These are phyloP conservation scores for Panopea generosa DNA, from an alignment of 2,888 invertebrate species.

Conservation along the genomic window DNA sequence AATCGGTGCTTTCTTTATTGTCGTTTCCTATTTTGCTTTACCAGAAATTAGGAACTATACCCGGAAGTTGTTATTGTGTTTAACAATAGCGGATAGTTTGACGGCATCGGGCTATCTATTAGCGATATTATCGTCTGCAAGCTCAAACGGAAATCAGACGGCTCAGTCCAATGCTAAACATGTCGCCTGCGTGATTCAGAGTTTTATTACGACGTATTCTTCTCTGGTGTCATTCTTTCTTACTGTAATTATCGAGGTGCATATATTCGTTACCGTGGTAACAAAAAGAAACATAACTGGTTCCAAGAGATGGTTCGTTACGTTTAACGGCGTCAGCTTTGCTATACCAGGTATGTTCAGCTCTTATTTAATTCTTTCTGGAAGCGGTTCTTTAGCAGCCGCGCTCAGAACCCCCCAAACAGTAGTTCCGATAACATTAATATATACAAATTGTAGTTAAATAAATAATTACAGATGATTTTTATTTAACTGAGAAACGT, in stretches of 20 bases:
- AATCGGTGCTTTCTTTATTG: slow-evolving; percentile 40
- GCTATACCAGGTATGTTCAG: neutral
- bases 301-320: neutral
- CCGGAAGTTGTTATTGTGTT: slow-evolving; percentile 40
- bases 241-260: neutral
- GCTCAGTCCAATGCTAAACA: too few relatives aligned
- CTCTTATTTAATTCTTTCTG: too few relatives aligned
- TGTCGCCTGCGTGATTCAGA: neutral
- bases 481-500: too few relatives aligned
- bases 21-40: slow-evolving; percentile 31
- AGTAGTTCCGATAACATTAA: too few relatives aligned
- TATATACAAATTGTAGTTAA: too few relatives aligned
- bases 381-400: too few relatives aligned
- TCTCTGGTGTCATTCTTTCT: neutral
- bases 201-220: neutral
- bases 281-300: neutral
- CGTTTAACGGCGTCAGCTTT: neutral
- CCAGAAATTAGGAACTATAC: slow-evolving; percentile 34
- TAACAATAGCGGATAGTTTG: slow-evolving; percentile 52
- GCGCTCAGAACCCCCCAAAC: too few relatives aligned
- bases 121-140: neutral
- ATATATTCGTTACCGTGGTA: neutral
- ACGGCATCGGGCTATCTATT: slow-evolving; percentile 42
- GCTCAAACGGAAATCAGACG: too few relatives aligned
- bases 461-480: too few relatives aligned